Conservation (phyloP, 1,140 invertebrate species). For the Drosophila cardini region DNA sequence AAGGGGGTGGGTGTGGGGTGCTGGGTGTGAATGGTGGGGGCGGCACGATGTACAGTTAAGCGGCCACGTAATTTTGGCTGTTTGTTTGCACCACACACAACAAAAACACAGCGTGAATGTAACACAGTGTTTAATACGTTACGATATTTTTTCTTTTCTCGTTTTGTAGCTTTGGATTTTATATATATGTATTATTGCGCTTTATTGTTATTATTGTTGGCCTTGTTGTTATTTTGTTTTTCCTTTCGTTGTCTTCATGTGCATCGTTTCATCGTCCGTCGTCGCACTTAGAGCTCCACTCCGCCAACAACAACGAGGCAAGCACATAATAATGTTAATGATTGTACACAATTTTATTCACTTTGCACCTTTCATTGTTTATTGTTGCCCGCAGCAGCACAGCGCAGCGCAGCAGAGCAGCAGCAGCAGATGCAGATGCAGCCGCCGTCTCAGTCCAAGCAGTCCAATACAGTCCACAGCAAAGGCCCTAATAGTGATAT, state of each 20-base stretch:
- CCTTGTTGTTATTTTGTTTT: constrained; percentile 68
- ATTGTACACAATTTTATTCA: constrained; percentile 69
- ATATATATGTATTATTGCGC: constrained; percentile 28
- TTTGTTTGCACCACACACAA: constrained; percentile 5
- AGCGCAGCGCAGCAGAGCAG: not conserved
- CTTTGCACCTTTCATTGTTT: constrained; percentile 58
- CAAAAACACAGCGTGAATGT: constrained; percentile 23
- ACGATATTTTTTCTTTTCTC: constrained; percentile 43
- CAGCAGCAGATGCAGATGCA: not conserved
- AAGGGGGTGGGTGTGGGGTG: not conserved
- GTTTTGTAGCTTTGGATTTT: constrained; percentile 27
- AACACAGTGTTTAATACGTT: constrained; percentile 31
- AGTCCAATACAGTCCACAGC: constrained; percentile 14
- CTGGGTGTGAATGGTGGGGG: not conserved
- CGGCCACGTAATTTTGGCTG: constrained; percentile 31
- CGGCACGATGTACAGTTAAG: constrained; percentile 26
- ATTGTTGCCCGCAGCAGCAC: constrained; percentile 25
- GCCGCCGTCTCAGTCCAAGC: constrained; percentile 4
- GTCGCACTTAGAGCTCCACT: constrained; percentile 51
- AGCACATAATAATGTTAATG: constrained; percentile 56
- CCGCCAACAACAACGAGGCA: constrained; percentile 32
- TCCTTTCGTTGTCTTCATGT: constrained; percentile 61
- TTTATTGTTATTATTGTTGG: constrained; percentile 28
- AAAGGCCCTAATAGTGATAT: constrained; percentile 1
- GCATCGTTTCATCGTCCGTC: constrained; percentile 54